These are phyloP conservation scores for Drosophila barbarae DNA, from an alignment of 2,888 invertebrate genomes.

Conservation along the genomic window DNA sequence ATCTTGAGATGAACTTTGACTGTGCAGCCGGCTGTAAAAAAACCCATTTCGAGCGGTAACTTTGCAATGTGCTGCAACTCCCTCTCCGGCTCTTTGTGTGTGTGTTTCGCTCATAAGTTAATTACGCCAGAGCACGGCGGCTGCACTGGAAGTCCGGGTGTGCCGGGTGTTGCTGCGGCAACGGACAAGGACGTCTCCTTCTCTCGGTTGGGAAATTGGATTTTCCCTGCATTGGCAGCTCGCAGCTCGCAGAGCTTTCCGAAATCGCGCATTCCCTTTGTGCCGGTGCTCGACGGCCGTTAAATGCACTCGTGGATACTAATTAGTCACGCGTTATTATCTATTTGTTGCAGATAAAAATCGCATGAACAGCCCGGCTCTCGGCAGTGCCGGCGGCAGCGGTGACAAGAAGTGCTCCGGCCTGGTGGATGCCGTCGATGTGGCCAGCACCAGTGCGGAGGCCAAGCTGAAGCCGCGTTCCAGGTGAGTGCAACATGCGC, in stretches of 20 bases:
- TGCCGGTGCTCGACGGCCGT: constrained; percentile 4
- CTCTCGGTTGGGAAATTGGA: constrained; percentile 46
- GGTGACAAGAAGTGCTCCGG: constrained; percentile 73
- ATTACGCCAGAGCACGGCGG: constrained; percentile 39
- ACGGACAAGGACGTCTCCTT: constrained; percentile 22
- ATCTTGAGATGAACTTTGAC: constrained; percentile 31
- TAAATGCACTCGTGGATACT: constrained; percentile 22
- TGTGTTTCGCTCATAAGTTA: constrained; percentile 42
- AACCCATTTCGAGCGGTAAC: constrained; percentile 36
- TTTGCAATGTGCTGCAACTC: constrained; percentile 26
- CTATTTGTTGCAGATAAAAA: constrained; percentile 74
- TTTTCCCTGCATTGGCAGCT: constrained; percentile 35
- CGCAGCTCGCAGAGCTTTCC: background rate
- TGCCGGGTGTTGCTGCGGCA: constrained; percentile 32
- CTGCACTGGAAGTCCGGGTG: constrained; percentile 8
- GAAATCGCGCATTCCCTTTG: constrained; percentile 33
- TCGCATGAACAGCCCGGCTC: constrained; percentile 78
- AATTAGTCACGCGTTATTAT: constrained; percentile 28
- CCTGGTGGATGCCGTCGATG: constrained; percentile 75
- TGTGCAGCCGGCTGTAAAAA: constrained; percentile 40
- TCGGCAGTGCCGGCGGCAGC: constrained; percentile 57
- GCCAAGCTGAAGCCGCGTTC: constrained; percentile 84
- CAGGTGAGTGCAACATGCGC: constrained; percentile 67
- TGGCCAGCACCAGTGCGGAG: constrained; percentile 78
- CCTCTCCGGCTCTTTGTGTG: constrained; percentile 5